phyloP scores from a whole-genome alignment of 1,140 invertebrate species.

The Mya arenaria region DNA sequence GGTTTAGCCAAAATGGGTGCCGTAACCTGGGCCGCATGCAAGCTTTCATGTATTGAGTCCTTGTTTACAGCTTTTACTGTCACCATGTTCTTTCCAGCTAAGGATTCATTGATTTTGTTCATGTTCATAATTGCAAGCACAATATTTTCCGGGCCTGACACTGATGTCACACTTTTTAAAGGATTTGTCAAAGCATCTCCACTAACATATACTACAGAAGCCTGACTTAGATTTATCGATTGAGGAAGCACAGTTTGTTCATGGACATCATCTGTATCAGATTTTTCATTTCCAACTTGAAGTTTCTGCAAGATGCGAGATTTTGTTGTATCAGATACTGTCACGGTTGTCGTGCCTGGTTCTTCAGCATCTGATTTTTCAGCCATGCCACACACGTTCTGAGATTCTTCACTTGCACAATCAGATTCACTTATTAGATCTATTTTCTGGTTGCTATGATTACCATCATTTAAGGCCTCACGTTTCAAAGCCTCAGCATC shows the following conservation, averaged over 20 bases:
- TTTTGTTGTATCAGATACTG: constrained; percentile 53
- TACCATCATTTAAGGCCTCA: no score
- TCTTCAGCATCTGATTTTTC: constrained; percentile 3
- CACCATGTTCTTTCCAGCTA: no score
- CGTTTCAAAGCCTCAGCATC: no score
- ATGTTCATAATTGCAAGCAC: neutral
- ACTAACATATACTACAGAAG: neutral
- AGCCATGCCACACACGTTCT: no score
- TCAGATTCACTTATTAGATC: no score
- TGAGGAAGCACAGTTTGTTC: neutral
- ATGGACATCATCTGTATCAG: no score
- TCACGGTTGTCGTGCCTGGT: constrained; percentile 37
- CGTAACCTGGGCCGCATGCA: no score
- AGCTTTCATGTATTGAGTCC: no score
- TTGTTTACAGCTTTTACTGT: no score
- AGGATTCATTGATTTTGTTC: neutral
- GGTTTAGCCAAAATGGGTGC: neutral
- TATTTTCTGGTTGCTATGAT: no score
- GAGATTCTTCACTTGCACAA: no score
- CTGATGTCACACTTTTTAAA: neutral
- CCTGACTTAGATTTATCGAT: neutral
- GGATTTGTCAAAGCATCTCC: neutral
- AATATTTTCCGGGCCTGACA: neutral
- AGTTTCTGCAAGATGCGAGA: constrained; percentile 50
- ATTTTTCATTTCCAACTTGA: neutral